Conservation (phyloP, 2,888 invertebrate genomes). For the Griposia aprilina region DNA sequence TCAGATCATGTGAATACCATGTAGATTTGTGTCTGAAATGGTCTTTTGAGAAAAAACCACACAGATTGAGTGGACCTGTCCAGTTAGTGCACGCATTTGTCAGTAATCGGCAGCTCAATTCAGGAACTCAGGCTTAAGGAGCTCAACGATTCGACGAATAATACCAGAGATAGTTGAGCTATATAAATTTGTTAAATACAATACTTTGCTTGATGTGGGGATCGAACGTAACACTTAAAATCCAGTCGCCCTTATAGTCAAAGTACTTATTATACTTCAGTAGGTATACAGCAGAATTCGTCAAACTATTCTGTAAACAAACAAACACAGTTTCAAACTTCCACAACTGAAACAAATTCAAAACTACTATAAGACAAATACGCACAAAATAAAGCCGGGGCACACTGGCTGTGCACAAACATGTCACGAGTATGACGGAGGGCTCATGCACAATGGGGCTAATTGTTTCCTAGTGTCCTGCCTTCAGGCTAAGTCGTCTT, state of each 20-base stretch:
- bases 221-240: neutral
- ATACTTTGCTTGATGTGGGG: neutral
- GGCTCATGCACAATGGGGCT: conserved; percentile 50
- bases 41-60: too few relatives aligned
- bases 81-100: too few relatives aligned
- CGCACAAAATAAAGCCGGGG: conserved; percentile 21
- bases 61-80: too few relatives aligned
- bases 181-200: too few relatives aligned
- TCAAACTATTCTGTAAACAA: neutral
- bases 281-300: neutral
- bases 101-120: too few relatives aligned
- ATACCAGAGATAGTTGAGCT: too few relatives aligned
- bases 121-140: too few relatives aligned
- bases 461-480: conserved; percentile 62
- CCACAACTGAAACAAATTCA: conserved; percentile 4
- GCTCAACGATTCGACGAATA: too few relatives aligned
- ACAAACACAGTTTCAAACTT: neutral
- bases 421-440: conserved; percentile 27
- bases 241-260: neutral
- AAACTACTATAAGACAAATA: conserved; percentile 38
- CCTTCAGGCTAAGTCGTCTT: conserved; percentile 39
- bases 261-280: neutral
- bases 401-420: conserved; percentile 34
- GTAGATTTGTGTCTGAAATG: too few relatives aligned
- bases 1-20: too few relatives aligned